phyloP scores from a whole-genome alignment of 1,140 invertebrate genomes.

The Drosophila bipectinata region DNA sequence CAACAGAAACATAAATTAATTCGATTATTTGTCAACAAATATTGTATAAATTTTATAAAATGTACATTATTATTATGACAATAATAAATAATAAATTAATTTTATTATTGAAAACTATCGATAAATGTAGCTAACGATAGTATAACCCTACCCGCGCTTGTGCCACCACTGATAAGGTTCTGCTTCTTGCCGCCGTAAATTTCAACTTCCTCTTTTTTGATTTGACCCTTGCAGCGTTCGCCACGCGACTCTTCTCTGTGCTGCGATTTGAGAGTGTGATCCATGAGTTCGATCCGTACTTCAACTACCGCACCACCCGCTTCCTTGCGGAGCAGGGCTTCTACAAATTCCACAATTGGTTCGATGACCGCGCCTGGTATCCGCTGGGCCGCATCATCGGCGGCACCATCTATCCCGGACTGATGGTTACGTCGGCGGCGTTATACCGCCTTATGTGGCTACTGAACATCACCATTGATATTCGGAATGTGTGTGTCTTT shows the following conservation, averaged over 20 bases:
- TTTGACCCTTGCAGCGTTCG: slow-evolving; percentile 91
- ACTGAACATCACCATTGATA: slow-evolving; percentile 97
- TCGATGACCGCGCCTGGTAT: slow-evolving; percentile 99
- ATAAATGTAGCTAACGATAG: slow-evolving; percentile 8
- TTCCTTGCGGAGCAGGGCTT: slow-evolving; percentile 98
- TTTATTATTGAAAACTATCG: slow-evolving; percentile 9
- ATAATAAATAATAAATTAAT: background rate
- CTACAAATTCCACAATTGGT: slow-evolving; percentile 99
- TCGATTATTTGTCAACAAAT: too few relatives aligned
- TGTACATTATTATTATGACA: too few relatives aligned
- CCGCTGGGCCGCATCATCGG: slow-evolving; percentile 98
- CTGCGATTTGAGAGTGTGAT: slow-evolving; percentile 98
- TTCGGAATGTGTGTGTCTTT: slow-evolving; percentile 99
- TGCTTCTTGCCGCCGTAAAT: slow-evolving; percentile 5
- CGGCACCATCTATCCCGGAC: slow-evolving; percentile 98
- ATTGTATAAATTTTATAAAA: too few relatives aligned
- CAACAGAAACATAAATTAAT: background rate
- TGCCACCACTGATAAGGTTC: slow-evolving; percentile 6
- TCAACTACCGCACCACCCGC: slow-evolving; percentile 98
- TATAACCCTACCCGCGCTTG: background rate
- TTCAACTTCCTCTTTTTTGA: slow-evolving; percentile 39
- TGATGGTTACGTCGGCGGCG: slow-evolving; percentile 98
- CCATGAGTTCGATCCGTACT: slow-evolving; percentile 99
- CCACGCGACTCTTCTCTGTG: slow-evolving; percentile 97
- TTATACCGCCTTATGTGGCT: slow-evolving; percentile 95